phyloP scores from a whole-genome alignment of 2,797 vertebrate genomes.

The Tenualosa thibaudeaui region DNA sequence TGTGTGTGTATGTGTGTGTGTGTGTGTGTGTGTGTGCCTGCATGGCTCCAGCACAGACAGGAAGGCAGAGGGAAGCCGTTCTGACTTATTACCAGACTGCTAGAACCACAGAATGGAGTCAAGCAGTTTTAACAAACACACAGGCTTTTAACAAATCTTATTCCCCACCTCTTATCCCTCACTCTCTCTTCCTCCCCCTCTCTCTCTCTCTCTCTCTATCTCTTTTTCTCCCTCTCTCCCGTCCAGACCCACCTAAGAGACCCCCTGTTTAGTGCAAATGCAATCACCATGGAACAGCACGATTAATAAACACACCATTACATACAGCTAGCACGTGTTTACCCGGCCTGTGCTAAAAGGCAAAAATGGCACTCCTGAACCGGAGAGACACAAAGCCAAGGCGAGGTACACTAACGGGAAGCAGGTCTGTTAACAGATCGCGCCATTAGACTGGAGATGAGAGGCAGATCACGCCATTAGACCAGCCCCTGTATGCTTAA shows the following conservation, averaged over 20 bases:
- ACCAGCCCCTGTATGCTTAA: constrained; percentile 49
- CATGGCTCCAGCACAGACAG: background rate
- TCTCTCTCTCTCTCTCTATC: background rate
- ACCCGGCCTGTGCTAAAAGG: background rate
- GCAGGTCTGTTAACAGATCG: background rate
- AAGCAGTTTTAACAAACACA: constrained; percentile 2
- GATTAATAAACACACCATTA: constrained; percentile 14
- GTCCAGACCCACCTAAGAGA: constrained; percentile 3
- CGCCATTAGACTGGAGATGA: background rate
- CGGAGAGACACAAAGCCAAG: background rate
- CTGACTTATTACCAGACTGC: background rate
- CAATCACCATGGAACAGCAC: constrained; percentile 33
- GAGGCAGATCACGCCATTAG: background rate
- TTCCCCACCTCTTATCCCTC: background rate
- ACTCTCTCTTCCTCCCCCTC: background rate
- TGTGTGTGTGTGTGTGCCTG: background rate
- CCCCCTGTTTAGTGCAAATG: constrained; percentile 3
- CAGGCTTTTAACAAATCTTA: background rate
- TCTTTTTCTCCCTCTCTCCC: background rate
- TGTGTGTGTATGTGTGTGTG: too few relatives aligned
- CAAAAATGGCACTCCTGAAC: background rate
- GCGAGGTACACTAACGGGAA: background rate
- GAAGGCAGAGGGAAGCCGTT: background rate
- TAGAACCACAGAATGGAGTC: background rate
- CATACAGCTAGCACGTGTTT: background rate